Percentiles rank a stretch among this genome's conserved stretches.
phyloP scores from a whole-genome alignment of 1,140 invertebrate genomes.

The Macrobrachium nipponense region DNA sequence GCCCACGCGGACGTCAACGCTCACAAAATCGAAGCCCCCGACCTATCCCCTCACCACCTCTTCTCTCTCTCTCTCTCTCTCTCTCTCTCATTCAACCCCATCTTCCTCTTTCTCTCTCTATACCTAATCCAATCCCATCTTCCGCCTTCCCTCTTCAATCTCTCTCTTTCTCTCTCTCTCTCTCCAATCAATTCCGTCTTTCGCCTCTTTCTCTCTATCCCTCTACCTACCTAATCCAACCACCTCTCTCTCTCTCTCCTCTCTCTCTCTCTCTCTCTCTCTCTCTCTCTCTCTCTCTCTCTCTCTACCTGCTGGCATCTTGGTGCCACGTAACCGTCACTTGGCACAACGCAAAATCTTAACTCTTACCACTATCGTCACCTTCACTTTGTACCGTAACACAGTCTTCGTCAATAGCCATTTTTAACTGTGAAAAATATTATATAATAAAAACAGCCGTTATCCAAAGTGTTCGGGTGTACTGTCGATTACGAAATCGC shows the following conservation, averaged over 20 bases:
- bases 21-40: neutral
- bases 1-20: too few relatives aligned
- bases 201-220: neutral
- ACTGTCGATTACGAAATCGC: too few relatives aligned
- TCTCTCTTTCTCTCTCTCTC: neutral
- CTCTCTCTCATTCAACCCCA: neutral
- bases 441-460: too few relatives aligned
- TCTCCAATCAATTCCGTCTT: neutral
- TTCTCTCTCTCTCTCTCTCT: neutral
- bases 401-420: too few relatives aligned
- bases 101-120: neutral
- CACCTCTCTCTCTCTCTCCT: conserved; percentile 1
- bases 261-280: conserved; percentile 13
- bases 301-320: too few relatives aligned
- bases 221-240: neutral
- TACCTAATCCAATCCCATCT: too few relatives aligned
- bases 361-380: too few relatives aligned
- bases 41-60: neutral
- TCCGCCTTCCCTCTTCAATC: neutral
- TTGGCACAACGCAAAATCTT: too few relatives aligned
- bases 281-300: conserved; percentile 12
- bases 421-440: too few relatives aligned
- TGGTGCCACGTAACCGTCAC: neutral
- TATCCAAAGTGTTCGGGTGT: too few relatives aligned
- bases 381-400: too few relatives aligned